Evolutionary conservation across 30 jellyfish, hydroid and myxozoan genomes (phyloP).

Genomic region (Chrysaora quinquecirrha): DNA sequence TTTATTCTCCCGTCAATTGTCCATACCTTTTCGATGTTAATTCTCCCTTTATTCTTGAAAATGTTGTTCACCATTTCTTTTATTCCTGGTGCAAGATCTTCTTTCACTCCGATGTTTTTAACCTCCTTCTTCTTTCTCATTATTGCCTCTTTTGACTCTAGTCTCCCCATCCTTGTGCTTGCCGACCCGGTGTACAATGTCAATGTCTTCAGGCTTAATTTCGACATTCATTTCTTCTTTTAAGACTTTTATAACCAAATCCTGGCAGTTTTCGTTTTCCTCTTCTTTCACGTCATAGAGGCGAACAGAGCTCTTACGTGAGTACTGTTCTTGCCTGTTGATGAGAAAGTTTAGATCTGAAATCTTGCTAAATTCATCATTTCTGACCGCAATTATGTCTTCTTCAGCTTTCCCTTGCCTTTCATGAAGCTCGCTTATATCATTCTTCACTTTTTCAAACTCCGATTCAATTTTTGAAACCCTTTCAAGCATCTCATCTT

Average conservation of each 20-base stretch:
- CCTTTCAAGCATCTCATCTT: neutral
- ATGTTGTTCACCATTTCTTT: neutral
- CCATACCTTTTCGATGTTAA: conserved; percentile 23
- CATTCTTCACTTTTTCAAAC: neutral
- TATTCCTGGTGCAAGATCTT: conserved; percentile 33
- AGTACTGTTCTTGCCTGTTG: conserved; percentile 13
- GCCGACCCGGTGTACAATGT: conserved; percentile 31
- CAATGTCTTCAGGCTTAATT: neutral
- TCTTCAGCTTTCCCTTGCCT: neutral
- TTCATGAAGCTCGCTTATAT: neutral
- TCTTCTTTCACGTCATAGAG: neutral
- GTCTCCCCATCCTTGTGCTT: neutral
- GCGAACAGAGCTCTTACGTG: neutral
- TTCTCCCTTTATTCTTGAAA: neutral
- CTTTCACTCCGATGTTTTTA: conserved; percentile 3
- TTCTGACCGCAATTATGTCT: neutral
- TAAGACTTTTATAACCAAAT: neutral
- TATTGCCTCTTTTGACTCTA: neutral
- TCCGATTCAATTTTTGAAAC: conserved; percentile 5
- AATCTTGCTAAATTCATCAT: neutral
- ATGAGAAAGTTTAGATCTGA: neutral
- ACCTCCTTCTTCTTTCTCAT: conserved; percentile 14
- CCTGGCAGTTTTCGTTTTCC: neutral
- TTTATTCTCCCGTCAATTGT: conserved; percentile 33
- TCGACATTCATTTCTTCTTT: conserved; percentile 7